Conservation (phyloP, 2,113 vertebrate genomes). For the Menidia beryllina region DNA sequence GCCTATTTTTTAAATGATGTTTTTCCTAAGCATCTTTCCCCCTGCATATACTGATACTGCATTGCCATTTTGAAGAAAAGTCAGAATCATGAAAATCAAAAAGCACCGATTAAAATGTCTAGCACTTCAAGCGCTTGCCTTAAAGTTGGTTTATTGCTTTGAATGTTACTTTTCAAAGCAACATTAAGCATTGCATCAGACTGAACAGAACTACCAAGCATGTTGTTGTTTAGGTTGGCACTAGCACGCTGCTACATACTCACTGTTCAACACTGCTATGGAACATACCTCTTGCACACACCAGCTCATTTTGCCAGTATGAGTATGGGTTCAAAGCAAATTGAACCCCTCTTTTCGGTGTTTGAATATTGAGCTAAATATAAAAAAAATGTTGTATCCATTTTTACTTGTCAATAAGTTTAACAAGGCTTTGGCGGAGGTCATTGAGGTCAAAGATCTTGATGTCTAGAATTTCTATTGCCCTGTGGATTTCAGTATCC, state of each 20-base stretch:
- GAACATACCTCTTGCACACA: constrained; percentile 23
- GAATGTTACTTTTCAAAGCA: constrained; percentile 58
- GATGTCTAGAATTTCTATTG: constrained; percentile 92
- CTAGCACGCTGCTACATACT: constrained; percentile 16
- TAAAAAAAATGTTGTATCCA: fast-evolving
- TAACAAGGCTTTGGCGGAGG: constrained; percentile 90
- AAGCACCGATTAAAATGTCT: constrained; percentile 65
- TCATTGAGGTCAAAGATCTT: constrained; percentile 96
- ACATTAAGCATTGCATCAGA: constrained; percentile 53
- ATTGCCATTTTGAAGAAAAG: constrained; percentile 42
- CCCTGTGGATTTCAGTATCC: constrained; percentile 86
- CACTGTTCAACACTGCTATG: constrained; percentile 25
- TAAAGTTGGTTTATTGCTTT: constrained; percentile 64
- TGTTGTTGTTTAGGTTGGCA: constrained; percentile 33
- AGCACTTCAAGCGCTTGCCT: constrained; percentile 66
- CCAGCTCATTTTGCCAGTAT: constrained; percentile 27
- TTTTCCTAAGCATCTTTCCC: no score
- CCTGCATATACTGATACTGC: constrained; percentile 50
- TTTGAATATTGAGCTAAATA: background rate
- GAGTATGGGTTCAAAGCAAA: background rate
- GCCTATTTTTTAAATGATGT: background rate
- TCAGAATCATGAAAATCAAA: constrained; percentile 46
- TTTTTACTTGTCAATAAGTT: constrained; percentile 87
- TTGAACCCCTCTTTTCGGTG: background rate
- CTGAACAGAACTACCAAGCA: constrained; percentile 33